Evolutionary conservation across 92 coral and sea anemone species (phyloP), one percentile per base, ranked within the genome.

Genomic region (Bergia puertoricense): DNA sequence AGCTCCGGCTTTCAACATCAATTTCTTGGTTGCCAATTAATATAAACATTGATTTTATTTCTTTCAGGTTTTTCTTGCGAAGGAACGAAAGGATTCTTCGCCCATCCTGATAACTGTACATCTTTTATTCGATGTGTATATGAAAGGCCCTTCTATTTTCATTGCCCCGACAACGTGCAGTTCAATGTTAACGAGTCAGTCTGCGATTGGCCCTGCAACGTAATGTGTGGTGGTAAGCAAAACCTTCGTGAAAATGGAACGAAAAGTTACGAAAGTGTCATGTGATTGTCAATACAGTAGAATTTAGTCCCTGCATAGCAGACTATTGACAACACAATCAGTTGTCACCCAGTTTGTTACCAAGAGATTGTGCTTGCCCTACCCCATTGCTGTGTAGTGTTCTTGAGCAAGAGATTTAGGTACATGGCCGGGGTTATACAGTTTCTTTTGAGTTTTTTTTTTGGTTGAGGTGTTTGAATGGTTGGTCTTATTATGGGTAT

Each of bases 151-250:
- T 90, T 85, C 85, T 77, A 65, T 43, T 68, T 57, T 51, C 86
- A 90, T 66, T 90, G 92, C 44, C 82, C 81, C 30, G 73, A 73
- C 44, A 89, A 89, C 18, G 36, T 75, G 30, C 74, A 80, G 56
- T 90, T 66, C 85, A 90, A 90, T 45, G 57, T 85, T 1, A 90
- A 79, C 67, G 43, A 11, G 37, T 78, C 86, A 1, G 41, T 77
- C 22, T 90, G 92, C 42, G 92, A 90, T 74, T 90, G 92, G 92
- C 92, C 92, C n/a, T 22, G 76, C n/a, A 90, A 90, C 50, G 92
- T 90, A 38, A 80, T 30, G 45, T 90, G 92, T 38, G 81, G 89
- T 40, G 92, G 92, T 90, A 65, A 85, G 85, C 16, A 44, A 73
- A 15, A 73, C 4, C 7, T 14, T 14, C 5, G 48, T n/a, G 2